Base-by-base conservation (phyloP, 1,140 invertebrate species). In the Drosophila lacteicornis region DNA sequence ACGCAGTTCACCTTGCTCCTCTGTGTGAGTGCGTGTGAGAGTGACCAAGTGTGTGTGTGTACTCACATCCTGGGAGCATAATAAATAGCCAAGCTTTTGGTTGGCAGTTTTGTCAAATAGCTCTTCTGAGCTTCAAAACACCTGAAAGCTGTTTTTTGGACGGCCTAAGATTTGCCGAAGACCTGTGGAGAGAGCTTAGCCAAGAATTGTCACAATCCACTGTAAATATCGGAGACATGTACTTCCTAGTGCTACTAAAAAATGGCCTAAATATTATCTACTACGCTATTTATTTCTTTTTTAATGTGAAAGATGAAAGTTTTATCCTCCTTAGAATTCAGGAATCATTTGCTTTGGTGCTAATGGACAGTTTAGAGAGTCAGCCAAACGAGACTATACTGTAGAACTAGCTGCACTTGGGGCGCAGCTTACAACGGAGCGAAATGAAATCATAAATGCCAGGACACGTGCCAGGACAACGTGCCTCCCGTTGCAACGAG, bases 361-460 rank as follows among this genome's bases (percentile, higher is more conserved):
- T 88, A 87, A 83, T 87, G 80, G 77, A 84, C 77, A 84, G 80
- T 78, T 87, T 74, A 77, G 84, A 63, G 61, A 49, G 63, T 61
- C 79, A 67, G 62, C 68, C 66, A 59, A 65, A 47, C 49, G 68
- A 50, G 62, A 59, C 51, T 56, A 47, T 73, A 27, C 45, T 51
- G n/a, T 47, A 58, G 47, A 81, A 62, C 46, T 9, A 46, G 19
- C 33, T 51, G 69, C 55, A 40, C 38, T 57, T 40, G 40, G 62
- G 65, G 45, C 46, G 42, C 27, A 36, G 38, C 43, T 58, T 69
- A 70, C 55, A 56, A 15, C 50, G 25, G 53, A 76, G 47, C 59
- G 47, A 68, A 90, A 90, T 84, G 68, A 88, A 87, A 87, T 87
- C 85, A 87, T 87, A 87, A 87, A 87, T 88, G 84, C 73, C 62